Conservation (phyloP, 2,888 invertebrate genomes). For the Lomographa bimaculata region DNA sequence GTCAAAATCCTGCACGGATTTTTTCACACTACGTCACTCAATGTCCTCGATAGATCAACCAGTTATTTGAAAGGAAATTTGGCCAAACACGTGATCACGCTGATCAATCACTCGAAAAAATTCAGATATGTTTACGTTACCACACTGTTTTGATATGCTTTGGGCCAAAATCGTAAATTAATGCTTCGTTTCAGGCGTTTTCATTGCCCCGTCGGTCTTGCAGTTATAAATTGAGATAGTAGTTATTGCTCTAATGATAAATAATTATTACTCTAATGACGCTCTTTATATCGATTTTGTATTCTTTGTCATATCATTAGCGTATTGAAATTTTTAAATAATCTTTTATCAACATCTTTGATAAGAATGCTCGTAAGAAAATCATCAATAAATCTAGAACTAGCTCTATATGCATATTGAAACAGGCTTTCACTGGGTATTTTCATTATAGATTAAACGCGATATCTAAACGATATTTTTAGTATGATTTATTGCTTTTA, state of each 20-base stretch:
- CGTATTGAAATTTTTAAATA: too few relatives aligned
- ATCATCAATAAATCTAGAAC: too few relatives aligned
- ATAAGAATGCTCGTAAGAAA: too few relatives aligned
- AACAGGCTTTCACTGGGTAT: too few relatives aligned
- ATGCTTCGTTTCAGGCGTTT: conserved; percentile 46
- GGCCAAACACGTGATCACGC: conserved; percentile 19
- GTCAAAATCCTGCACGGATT: conserved; percentile 5
- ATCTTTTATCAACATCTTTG: too few relatives aligned
- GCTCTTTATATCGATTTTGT: too few relatives aligned
- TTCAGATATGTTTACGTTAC: conserved; percentile 50
- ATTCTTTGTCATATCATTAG: too few relatives aligned
- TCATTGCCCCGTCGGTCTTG: conserved; percentile 51
- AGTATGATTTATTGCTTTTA: conserved; percentile 8
- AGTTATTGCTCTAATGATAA: too few relatives aligned
- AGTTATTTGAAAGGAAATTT: conserved; percentile 21
- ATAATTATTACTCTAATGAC: conserved; percentile 40
- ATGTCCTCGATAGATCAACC: conserved; percentile 16
- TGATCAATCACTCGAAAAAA: conserved; percentile 38
- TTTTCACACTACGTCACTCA: conserved; percentile 20
- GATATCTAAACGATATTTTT: conserved; percentile 8
- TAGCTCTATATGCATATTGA: too few relatives aligned
- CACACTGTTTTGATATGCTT: conserved; percentile 57
- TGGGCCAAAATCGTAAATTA: conserved; percentile 47
- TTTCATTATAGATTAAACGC: conserved; percentile 20
- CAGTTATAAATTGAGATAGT: conserved; percentile 48